Base-by-base conservation (phyloP, 2,888 invertebrate genomes). In the Schizotus pectinicornis region DNA sequence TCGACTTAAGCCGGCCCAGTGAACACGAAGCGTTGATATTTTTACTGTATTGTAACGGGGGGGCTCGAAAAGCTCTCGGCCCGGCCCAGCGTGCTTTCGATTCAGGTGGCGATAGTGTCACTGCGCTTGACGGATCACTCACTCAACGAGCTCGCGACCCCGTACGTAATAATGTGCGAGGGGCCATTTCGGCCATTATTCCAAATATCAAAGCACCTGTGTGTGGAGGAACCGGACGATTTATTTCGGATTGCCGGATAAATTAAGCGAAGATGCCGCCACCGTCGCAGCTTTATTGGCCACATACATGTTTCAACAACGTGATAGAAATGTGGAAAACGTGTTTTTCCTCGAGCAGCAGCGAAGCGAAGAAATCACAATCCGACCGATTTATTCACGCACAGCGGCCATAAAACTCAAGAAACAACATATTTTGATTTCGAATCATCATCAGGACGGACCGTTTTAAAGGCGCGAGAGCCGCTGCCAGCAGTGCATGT, bases 31-130 rank as follows among this genome's bases (percentile, higher is more conserved):
- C 36, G 56, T 34, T 56, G 50, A 51, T 56, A 50, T 56, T 56
- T 56, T 50, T 56, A 42, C 43, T 13, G 56, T 12, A 32, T 7
- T n/a, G n/a, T n/a, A n/a, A 39, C 12, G n/a, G 42, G 30, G n/a
- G 42, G 30, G 42, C 42, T 11, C 38, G 11, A 8, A 38, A 11
- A 38, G 42, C 31, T n/a, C 30, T 7, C n/a, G 32, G 8, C 13
- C 52, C n/a, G 31, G 41, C 8, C 52, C 57, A 57, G 3, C 65
- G 64, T 66, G 68, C 63, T 64, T 61, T 55, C 59, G 70, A 69
- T 70, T 60, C 66, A 70, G 69, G 70, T 69, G 69, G 65, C 64
- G 70, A 70, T 70, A 70, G 66, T 67, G 70, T 69, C 70, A 56
- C 55, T 62, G 53, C 43, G 58, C 59, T 59, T 70, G 70, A 70